Percentiles rank a stretch among this genome's conserved stretches.
These are phyloP conservation scores for Thamnophis elegans DNA, from an alignment of 2,797 vertebrate genomes.

Conservation along the genomic window DNA sequence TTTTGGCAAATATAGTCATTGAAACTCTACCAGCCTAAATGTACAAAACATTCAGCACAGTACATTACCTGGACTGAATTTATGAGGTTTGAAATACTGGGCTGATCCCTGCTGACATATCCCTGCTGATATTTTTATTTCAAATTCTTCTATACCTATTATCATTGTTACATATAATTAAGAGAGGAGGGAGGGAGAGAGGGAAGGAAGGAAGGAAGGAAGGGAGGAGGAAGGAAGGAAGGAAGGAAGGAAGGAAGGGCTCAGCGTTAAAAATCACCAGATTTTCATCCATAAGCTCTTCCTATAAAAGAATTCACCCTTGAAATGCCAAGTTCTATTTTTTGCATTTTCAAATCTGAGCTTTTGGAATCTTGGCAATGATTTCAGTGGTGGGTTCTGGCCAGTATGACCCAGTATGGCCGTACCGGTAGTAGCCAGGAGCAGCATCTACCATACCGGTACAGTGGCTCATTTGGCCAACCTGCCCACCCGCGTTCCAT, in stretches of 20 bases:
- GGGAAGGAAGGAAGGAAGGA: too few species aligned
- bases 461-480: too few species aligned
- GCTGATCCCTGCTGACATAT: background rate
- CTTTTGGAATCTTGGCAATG: background rate
- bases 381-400: background rate
- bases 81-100: background rate
- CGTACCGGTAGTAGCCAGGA: too few species aligned
- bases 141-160: background rate
- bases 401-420: too few species aligned
- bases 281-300: background rate
- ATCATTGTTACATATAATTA: background rate
- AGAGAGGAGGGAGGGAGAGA: background rate
- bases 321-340: background rate
- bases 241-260: too few species aligned
- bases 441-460: too few species aligned
- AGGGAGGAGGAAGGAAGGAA: background rate
- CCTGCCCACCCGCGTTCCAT: too few species aligned
- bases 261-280: background rate
- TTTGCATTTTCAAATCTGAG: background rate
- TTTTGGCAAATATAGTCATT: background rate
- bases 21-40: background rate
- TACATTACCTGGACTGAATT: background rate
- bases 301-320: background rate
- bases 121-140: background rate
- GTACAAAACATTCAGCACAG: background rate